A percentile compares a stretch with the other conserved stretches of the same genome.
Evolutionary conservation across 2,797 vertebrate genomes (phyloP).

Genomic region (Pangasius mekongensis): DNA sequence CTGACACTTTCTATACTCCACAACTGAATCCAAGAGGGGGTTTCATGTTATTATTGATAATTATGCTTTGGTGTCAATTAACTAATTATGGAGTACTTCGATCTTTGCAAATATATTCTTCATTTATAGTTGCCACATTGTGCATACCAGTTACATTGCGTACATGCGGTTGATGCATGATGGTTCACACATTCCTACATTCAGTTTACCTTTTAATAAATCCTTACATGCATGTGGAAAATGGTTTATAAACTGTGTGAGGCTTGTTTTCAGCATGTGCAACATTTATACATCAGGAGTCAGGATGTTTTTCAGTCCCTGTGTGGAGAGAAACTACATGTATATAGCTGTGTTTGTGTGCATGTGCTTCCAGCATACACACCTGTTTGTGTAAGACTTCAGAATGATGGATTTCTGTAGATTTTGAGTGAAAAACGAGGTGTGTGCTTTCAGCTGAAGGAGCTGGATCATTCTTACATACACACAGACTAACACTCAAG

Average conservation of each 20-base stretch:
- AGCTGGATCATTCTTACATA: neutral
- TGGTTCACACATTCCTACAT: neutral
- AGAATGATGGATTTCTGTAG: neutral
- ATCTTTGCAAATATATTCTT: neutral
- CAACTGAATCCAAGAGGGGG: neutral
- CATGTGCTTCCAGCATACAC: neutral
- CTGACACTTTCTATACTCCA: neutral
- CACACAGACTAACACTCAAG: neutral
- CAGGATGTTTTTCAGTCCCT: neutral
- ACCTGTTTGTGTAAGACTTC: neutral
- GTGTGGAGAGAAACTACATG: neutral
- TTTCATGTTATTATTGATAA: conserved; percentile 11
- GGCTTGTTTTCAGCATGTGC: neutral
- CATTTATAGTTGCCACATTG: neutral
- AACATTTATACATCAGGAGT: neutral
- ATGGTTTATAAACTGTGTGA: neutral
- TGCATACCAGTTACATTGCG: no score
- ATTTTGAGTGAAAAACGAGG: neutral
- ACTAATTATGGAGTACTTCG: neutral
- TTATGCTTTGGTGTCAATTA: neutral
- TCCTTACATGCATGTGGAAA: neutral
- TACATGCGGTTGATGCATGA: neutral
- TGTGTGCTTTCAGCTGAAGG: neutral
- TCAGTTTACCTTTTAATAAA: neutral
- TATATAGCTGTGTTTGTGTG: neutral